phyloP scores from a whole-genome alignment of 2,888 invertebrate species.

The Hyppa rectilinea region DNA sequence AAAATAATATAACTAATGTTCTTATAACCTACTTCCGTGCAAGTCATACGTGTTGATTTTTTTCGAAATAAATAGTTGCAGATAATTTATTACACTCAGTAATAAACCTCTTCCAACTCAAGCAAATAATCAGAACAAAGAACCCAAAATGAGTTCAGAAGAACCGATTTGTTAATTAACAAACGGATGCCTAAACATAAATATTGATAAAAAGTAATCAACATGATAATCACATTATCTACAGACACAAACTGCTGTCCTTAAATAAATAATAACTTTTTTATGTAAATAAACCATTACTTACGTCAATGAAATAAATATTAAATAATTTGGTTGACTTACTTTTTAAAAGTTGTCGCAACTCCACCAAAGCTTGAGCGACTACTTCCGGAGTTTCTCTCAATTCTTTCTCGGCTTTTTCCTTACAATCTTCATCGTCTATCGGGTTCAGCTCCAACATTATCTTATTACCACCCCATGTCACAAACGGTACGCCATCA shows the following conservation, averaged over 20 bases:
- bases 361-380: conserved; percentile 90
- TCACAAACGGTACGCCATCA: conserved; percentile 91
- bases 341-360: conserved; percentile 91
- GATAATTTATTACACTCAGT: background rate
- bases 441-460: conserved; percentile 92
- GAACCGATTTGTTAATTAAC: background rate
- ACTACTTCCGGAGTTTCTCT: conserved; percentile 93
- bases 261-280: background rate
- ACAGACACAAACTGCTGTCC: background rate
- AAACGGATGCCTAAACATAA: background rate
- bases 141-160: background rate
- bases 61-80: background rate
- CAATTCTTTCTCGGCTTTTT: conserved; percentile 93
- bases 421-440: conserved; percentile 88
- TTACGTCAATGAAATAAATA: background rate
- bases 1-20: conserved; percentile 12
- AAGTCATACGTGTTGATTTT: background rate
- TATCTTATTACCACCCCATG: conserved; percentile 91
- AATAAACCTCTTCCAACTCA: background rate
- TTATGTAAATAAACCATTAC: background rate
- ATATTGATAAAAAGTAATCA: conserved; percentile 32
- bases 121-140: background rate
- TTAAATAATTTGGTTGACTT: conserved; percentile 43
- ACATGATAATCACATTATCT: conserved; percentile 25
- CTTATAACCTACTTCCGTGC: conserved; percentile 10